A percentile compares a stretch with the other conserved stretches of the same genome.
phyloP scores from a whole-genome alignment of 2,113 vertebrate species.

The Hemiscyllium ocellatum region DNA sequence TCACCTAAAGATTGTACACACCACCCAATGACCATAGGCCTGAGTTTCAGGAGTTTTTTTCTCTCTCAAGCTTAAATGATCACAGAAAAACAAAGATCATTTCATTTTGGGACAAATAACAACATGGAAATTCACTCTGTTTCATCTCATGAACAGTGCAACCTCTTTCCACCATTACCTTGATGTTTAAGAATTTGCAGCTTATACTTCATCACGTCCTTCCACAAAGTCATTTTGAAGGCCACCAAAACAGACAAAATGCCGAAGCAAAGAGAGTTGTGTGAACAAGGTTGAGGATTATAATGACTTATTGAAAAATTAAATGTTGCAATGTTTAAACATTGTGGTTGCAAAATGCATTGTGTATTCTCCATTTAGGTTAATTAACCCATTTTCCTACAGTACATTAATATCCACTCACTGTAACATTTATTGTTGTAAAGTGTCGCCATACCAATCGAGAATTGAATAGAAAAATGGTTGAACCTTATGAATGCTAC shows the following conservation, averaged over 20 bases:
- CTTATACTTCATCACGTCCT: background rate
- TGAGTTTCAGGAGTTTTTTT: background rate
- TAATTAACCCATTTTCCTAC: background rate
- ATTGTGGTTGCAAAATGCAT: background rate
- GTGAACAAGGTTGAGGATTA: background rate
- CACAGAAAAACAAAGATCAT: background rate
- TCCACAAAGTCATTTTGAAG: background rate
- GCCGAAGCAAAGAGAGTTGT: background rate
- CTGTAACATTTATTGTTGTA: background rate
- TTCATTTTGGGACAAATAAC: background rate
- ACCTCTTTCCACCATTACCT: background rate
- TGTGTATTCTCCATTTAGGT: background rate
- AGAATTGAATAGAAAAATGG: background rate
- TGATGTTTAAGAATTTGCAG: background rate
- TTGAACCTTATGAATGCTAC: background rate
- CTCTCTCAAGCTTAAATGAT: background rate
- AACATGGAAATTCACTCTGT: background rate
- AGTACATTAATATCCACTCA: background rate
- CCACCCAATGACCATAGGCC: background rate
- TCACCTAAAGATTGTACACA: no score
- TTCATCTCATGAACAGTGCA: background rate
- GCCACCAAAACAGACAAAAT: background rate
- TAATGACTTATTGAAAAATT: background rate
- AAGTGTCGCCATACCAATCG: background rate
- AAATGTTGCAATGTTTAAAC: background rate